These are phyloP conservation scores for Phortica okadai DNA, from an alignment of 2,888 invertebrate genomes.

Conservation along the genomic window DNA sequence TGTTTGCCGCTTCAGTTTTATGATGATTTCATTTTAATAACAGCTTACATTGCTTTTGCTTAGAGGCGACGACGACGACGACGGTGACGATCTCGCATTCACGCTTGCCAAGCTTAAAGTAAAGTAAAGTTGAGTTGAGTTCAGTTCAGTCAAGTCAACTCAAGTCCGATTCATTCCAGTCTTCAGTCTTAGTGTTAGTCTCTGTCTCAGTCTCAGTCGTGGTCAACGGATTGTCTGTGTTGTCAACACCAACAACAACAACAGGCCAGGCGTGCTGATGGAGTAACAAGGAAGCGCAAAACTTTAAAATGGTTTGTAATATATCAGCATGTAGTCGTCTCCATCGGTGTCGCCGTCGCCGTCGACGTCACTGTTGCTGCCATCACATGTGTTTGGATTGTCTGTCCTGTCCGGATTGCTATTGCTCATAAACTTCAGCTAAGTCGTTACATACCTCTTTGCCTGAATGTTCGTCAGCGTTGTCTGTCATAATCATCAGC, in stretches of 20 bases:
- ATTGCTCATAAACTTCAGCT: conserved; percentile 31
- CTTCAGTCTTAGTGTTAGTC: neutral
- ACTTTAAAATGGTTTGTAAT: conserved; percentile 72
- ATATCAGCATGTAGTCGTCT: conserved; percentile 71
- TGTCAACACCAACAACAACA: conserved; percentile 61
- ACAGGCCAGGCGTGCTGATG: conserved; percentile 50
- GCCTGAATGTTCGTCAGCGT: neutral
- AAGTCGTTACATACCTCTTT: conserved; percentile 35
- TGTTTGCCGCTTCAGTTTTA: conserved; percentile 52
- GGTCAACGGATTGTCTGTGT: conserved; percentile 43
- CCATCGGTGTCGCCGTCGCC: neutral
- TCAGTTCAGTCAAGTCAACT: neutral
- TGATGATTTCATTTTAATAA: conserved; percentile 75
- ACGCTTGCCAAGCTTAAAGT: neutral
- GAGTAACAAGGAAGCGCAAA: conserved; percentile 75
- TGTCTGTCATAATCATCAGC: conserved; percentile 25
- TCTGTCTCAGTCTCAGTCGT: neutral
- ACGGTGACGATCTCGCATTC: neutral
- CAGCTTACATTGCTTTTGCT: conserved; percentile 50
- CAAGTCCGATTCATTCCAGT: neutral
- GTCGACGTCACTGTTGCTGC: neutral
- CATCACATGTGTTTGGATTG: neutral
- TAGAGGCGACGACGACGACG: neutral
- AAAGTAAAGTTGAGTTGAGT: neutral
- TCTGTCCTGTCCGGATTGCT: neutral